Base-by-base conservation (phyloP, 2,113 vertebrate species). In the Cyphomyrus discorhynchus region DNA sequence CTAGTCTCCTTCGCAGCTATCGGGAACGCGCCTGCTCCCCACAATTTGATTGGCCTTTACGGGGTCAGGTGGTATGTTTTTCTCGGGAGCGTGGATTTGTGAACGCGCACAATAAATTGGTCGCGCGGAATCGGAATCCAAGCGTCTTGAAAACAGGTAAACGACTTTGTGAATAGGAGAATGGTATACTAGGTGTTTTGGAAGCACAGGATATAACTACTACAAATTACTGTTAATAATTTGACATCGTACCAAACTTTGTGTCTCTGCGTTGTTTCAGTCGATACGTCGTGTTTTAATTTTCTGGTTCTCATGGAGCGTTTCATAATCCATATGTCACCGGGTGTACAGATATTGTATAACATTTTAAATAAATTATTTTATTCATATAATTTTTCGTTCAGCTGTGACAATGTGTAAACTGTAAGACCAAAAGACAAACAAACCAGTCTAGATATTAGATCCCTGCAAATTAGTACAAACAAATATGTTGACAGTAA, bases 11-110 rank as follows among this genome's bases (percentile, higher is more conserved):
- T 91, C 90, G 93, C 92, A 92, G 89, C 92, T 91, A 88, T 89
- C 93, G 92, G 93, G 96, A 93, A 93, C 96, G 96, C 95, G 96
- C 96, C 94, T 94, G 91, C 90, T 91, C 91, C 89, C 90, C 77
- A 84, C 90, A 90, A 85, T 86, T 89, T 92, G 62, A 96, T 97
- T 97, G 94, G 97, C 24, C 84, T 87, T 17, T 50, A 1, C n/a
- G 0, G 1, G 27, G 89, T 95, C 95, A 97, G 96, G 96, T 97
- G 96, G 0, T 93, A 89, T 1, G 66, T 2, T 85, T 27, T 88
- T 24, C 0, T 92, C 95, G 92, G 93, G 95, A 8, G 77, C 95
- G 95, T 92, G 95, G 89, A 91, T 74, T 50, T 91, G 91, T 90
- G 93, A 88, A 13, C 93, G 93, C 92, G 94, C 92, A 92, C 50